Evolutionary conservation across 1,140 invertebrate genomes (phyloP), one percentile per base, ranked within the genome.

Genomic region (Cydia pomonella): DNA sequence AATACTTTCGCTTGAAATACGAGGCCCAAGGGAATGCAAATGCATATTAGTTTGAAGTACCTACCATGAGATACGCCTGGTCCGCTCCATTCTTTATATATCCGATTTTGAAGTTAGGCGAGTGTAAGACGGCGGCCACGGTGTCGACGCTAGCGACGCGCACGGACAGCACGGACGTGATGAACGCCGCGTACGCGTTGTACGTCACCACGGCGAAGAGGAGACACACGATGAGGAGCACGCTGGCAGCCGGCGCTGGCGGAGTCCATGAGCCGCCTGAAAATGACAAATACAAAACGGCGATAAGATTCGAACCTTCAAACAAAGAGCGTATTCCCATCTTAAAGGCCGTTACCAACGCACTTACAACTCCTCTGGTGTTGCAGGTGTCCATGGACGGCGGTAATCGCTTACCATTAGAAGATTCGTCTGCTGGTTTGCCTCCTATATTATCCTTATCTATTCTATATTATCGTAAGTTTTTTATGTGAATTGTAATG

Each of bases 141-240:
- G 93, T 94, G 27, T 91, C 93, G 16, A 95, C 94, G 25, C 93
- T 93, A 27, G 91, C 92, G 0, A 93, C 93, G 77, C 95, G 93
- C 0, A 95, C 94, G 0, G 95, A 95, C 18, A 95, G 81, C 13
- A 95, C 94, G 0, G 95, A 95, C 0, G 95, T 95, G 33, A 95
- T 95, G 75, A 94, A 95, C 3, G 94, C 94, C 0, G 94, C 94
- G 74, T 95, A 95, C 0, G 95, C 93, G 76, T 95, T 95, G 76
- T 95, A 95, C 7, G 90, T 95, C 0, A 95, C 93, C 16, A 95
- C 81, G 0, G 94, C 93, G 76, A 95, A 95, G 3, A 95, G 84
- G 23, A 95, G 81, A 62, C 94, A 94, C 0, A 94, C 93, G 13
- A 95, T 87, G 2, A 95, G 85, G 0, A 95, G 84, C 1, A 94